phyloP scores from a whole-genome alignment of 2,113 vertebrate genomes.

The Crotophaga sulcirostris region DNA sequence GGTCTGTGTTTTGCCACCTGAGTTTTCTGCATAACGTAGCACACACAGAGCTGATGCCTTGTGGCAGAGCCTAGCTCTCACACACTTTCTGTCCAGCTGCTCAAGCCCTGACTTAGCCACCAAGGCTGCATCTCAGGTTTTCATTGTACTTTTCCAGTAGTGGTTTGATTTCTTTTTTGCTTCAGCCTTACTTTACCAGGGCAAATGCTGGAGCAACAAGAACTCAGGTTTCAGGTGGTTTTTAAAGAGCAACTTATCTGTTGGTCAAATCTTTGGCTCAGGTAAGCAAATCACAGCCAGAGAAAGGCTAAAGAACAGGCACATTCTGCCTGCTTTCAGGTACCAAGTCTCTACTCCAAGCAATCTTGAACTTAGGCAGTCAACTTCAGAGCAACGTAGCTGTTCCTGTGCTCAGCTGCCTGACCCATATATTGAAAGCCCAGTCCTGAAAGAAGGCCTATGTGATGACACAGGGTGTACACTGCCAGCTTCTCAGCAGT shows the following conservation, averaged over 20 bases:
- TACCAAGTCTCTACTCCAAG: not conserved
- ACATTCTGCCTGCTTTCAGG: not conserved
- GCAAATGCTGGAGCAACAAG: not conserved
- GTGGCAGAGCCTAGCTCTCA: not conserved
- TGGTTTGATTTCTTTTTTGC: not conserved
- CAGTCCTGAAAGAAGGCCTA: not conserved
- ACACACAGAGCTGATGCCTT: not conserved
- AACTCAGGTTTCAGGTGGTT: not conserved
- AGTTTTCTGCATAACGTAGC: not conserved
- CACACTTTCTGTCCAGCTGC: not conserved
- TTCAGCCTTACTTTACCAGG: not conserved
- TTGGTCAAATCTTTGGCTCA: not conserved
- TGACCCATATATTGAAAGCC: not conserved
- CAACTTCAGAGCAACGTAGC: not conserved
- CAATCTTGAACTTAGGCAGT: not conserved
- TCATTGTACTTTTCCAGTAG: not conserved
- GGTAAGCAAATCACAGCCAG: conserved; percentile 39
- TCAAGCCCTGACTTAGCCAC: not conserved
- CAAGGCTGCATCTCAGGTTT: not conserved
- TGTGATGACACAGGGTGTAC: not conserved
- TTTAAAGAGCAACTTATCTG: not conserved
- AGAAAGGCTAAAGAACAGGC: conserved; percentile 51
- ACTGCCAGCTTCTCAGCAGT: not conserved
- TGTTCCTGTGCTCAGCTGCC: not conserved
- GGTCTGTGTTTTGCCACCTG: not conserved